phyloP scores from a whole-genome alignment of 1,140 invertebrate genomes.

The Nasonia giraulti region DNA sequence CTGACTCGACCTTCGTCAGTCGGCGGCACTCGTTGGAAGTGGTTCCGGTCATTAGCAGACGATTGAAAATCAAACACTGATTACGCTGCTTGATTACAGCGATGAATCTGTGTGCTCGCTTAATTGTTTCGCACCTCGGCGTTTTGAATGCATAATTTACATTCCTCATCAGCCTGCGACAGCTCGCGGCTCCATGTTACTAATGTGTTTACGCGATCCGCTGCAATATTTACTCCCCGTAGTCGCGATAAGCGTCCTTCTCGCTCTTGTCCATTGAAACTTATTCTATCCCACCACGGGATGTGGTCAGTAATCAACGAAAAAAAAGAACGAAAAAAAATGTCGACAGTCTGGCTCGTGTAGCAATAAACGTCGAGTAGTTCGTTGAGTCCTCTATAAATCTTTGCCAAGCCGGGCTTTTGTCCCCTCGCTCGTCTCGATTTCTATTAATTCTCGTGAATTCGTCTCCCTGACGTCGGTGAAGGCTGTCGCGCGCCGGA shows the following conservation, averaged over 20 bases:
- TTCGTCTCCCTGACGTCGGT: not conserved
- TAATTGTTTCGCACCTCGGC: not conserved
- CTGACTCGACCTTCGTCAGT: not conserved
- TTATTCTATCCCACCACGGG: no score
- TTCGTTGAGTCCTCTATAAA: not conserved
- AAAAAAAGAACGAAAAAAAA: not conserved
- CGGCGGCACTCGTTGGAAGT: no score
- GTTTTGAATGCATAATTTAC: not conserved
- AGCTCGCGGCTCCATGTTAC: not conserved
- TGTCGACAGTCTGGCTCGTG: not conserved
- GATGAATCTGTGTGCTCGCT: not conserved
- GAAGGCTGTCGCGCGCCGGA: not conserved
- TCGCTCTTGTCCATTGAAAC: not conserved
- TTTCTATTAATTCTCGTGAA: conserved; percentile 10
- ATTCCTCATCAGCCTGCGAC: not conserved
- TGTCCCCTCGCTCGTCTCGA: not conserved
- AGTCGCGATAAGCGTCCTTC: not conserved
- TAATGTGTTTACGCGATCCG: not conserved
- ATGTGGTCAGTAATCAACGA: not conserved
- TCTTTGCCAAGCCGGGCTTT: not conserved
- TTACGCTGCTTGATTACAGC: not conserved
- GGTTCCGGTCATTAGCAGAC: not conserved
- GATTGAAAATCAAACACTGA: not conserved
- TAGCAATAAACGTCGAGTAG: conserved; percentile 3
- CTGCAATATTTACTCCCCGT: not conserved